A percentile compares a stretch with the other conserved stretches of the same genome.
These are phyloP conservation scores for Kuschelorhynchus macadamiae DNA, from an alignment of 2,888 invertebrate genomes.

Conservation along the genomic window DNA sequence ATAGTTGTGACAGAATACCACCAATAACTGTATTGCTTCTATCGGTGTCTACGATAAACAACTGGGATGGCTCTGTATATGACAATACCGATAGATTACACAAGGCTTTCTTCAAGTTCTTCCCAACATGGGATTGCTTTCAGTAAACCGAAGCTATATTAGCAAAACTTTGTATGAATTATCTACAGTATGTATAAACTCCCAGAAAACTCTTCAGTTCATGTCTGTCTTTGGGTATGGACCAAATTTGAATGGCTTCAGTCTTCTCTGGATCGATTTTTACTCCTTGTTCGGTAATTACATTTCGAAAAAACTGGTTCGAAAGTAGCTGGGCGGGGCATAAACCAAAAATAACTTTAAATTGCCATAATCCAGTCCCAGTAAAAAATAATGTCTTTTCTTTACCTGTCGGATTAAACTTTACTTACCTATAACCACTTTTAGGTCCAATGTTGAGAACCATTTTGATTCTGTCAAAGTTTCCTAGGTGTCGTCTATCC, in stretches of 20 bases:
- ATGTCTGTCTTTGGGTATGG: conserved; percentile 44
- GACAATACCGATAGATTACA: conserved; percentile 9
- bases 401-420: too few species aligned
- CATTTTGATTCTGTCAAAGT: too few species aligned
- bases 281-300: too few species aligned
- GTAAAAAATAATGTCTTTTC: too few species aligned
- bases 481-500: too few species aligned
- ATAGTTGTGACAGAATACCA: not conserved
- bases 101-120: conserved; percentile 2
- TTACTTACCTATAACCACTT: too few species aligned
- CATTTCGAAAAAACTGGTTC: too few species aligned
- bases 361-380: too few species aligned
- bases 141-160: conserved; percentile 8
- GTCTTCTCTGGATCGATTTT: not conserved
- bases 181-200: conserved; percentile 46
- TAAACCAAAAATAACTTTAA: too few species aligned
- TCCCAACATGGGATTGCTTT: not conserved
- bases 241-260: conserved; percentile 38
- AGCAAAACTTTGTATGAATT: conserved; percentile 45
- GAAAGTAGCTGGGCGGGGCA: too few species aligned
- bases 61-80: not conserved
- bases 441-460: too few species aligned
- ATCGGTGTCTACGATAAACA: conserved; percentile 21
- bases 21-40: conserved; percentile 3
- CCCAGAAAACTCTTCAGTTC: conserved; percentile 36